Base-by-base conservation (phyloP, 1,140 invertebrate species). In the Drosophila yakuba region DNA sequence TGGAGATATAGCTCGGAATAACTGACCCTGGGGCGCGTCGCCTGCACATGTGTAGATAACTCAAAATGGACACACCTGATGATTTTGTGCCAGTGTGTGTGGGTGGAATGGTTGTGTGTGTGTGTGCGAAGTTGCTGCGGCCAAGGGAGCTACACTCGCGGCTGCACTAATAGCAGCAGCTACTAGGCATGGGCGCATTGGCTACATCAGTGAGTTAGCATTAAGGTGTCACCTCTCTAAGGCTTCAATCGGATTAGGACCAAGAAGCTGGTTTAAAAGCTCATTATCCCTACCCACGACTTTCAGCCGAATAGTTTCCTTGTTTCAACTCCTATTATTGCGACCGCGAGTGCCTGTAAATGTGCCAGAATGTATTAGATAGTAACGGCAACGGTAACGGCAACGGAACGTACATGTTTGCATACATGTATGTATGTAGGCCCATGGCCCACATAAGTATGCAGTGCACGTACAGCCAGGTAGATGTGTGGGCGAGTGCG, bases 41-140 rank as follows among this genome's bases (percentile, higher is more conserved):
- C 2, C n/a, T 67, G 66, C 66, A 55, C 51, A 69, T 71, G 51
- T 58, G 66, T 58, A 58, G 66, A 71, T 71, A 71, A 50, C 52
- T 58, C 44, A 36, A 71, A 71, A 58, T 47, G 68, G 66, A 71
- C 64, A 71, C 43, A 71, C 68, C 68, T 71, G 68, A 71, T 71
- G 68, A 71, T 69, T 69, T 68, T 71, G 43, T 39, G 35, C n/a
- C 10, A 28, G 11, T 36, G 28, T 38, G 44, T 6, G 44, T 58
- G 56, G 35, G 20, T 54, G 48, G 28, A 5, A 17, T 17, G 17
- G 17, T 17, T 17, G 23, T 25, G 23, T 25, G 32, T 23, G 17
- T 43, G 35, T 55, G 23, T 32, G 60, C 38, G n/a, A 58, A 57
- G 28, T 61, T 41, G 23, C 15, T 62, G 20, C 3, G 54, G 55